These are phyloP conservation scores for Oophaga pumilio DNA, from an alignment of 2,113 vertebrate species.

Conservation along the genomic window DNA sequence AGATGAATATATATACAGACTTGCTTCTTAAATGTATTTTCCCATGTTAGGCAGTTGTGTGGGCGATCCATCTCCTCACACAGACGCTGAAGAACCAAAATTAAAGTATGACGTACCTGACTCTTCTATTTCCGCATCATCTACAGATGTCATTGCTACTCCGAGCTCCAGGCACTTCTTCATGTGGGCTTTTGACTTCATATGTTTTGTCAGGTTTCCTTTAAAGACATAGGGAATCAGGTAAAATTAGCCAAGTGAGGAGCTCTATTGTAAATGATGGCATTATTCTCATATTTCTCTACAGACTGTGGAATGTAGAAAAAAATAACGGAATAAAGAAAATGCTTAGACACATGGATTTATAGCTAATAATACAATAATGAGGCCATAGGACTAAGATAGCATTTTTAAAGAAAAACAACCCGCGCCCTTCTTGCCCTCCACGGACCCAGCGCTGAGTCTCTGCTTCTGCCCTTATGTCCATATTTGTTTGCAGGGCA, in stretches of 20 bases:
- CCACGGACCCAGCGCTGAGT: no score
- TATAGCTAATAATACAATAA: no score
- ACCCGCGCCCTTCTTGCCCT: no score
- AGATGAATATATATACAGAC: slow-evolving; percentile 37
- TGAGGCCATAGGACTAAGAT: no score
- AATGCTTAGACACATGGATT: no score
- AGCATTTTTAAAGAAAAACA: no score
- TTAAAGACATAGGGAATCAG: slow-evolving; percentile 59
- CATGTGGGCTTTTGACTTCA: slow-evolving; percentile 99
- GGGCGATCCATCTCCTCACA: slow-evolving; percentile 61
- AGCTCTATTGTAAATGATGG: slow-evolving; percentile 16
- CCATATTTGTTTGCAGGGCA: no score
- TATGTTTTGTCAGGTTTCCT: slow-evolving; percentile 99
- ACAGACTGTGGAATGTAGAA: background rate
- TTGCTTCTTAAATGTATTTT: slow-evolving; percentile 55
- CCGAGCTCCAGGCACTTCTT: slow-evolving; percentile 98
- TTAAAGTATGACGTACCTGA: slow-evolving; percentile 77
- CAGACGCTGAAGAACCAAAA: slow-evolving; percentile 44
- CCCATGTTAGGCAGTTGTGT: slow-evolving; percentile 53
- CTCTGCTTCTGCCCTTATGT: no score
- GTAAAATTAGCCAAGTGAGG: slow-evolving; percentile 56
- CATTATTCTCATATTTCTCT: slow-evolving; percentile 31
- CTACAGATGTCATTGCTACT: slow-evolving; percentile 93
- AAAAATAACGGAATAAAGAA: no score
- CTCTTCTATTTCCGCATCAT: slow-evolving; percentile 89